These are phyloP conservation scores for Misgurnus anguillicaudatus DNA, from an alignment of 2,113 vertebrate species.

Conservation along the genomic window DNA sequence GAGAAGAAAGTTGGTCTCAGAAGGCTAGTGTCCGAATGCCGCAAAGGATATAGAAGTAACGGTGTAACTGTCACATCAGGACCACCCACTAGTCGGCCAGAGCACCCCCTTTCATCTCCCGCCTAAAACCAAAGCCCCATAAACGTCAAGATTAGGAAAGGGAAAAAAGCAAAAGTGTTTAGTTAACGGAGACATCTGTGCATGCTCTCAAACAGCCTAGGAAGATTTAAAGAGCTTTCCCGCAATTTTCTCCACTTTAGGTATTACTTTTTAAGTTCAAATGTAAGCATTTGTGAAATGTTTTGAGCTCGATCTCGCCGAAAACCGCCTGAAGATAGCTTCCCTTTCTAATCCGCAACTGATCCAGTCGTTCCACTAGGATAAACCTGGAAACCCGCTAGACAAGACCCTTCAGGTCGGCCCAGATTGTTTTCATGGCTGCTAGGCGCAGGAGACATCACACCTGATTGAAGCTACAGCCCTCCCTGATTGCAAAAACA, in stretches of 20 bases:
- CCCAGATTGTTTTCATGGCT: conserved; percentile 36
- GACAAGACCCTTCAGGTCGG: conserved; percentile 44
- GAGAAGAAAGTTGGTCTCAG: conserved; percentile 70
- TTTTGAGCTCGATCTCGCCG: conserved; percentile 23
- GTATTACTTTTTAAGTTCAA: conserved; percentile 19
- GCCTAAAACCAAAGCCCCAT: conserved; percentile 53
- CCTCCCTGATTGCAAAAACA: conserved; percentile 43
- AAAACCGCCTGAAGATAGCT: conserved; percentile 13
- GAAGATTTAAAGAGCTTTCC: conserved; percentile 33
- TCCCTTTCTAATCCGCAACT: conserved; percentile 40
- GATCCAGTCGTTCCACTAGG: conserved; percentile 46
- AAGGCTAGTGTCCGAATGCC: conserved; percentile 59
- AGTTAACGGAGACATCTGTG: conserved; percentile 46
- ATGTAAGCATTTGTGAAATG: conserved; percentile 34
- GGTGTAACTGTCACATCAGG: conserved; percentile 69
- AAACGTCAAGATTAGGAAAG: conserved; percentile 50
- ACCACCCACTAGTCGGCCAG: conserved; percentile 62
- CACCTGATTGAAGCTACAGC: conserved; percentile 47
- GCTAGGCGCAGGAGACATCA: conserved; percentile 38
- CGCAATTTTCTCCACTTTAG: conserved; percentile 16
- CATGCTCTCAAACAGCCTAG: conserved; percentile 41
- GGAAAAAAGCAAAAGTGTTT: conserved; percentile 38
- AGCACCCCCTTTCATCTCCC: conserved; percentile 58
- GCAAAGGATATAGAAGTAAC: conserved; percentile 75
- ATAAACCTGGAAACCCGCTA: conserved; percentile 48